A percentile compares a stretch with the other conserved stretches of the same genome.
phyloP scores from a whole-genome alignment of 2,888 invertebrate genomes.

The Caenorhabditis drosophilae region DNA sequence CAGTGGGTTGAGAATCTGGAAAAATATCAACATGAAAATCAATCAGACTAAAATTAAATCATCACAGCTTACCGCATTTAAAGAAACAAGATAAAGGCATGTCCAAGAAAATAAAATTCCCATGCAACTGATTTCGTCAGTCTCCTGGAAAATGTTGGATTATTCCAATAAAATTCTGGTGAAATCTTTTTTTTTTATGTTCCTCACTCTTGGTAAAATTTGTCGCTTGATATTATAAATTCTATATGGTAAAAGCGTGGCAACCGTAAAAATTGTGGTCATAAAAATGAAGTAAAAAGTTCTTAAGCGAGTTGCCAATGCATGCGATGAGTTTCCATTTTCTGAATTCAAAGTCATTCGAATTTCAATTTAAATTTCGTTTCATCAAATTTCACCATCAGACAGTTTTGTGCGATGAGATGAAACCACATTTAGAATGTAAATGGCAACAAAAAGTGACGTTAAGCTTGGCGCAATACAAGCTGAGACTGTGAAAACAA shows the following conservation, averaged over 20 bases:
- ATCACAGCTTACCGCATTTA: conserved; percentile 64
- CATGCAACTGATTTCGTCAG: conserved; percentile 36
- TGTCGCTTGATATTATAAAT: conserved; percentile 45
- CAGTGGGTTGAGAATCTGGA: conserved; percentile 67
- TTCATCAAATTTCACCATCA: conserved; percentile 15
- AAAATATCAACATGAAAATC: too few relatives aligned
- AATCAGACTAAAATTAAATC: too few relatives aligned
- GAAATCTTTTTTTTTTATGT: too few relatives aligned
- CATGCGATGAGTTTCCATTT: conserved; percentile 41
- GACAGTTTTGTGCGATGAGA: conserved; percentile 58
- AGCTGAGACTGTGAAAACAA: conserved; percentile 54
- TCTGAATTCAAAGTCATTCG: conserved; percentile 11
- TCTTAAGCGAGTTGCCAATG: conserved; percentile 55
- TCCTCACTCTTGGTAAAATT: conserved; percentile 16
- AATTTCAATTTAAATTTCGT: background rate
- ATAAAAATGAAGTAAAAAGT: conserved; percentile 69
- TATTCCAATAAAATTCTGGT: too few relatives aligned
- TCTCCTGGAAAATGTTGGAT: conserved; percentile 19
- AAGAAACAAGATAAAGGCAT: conserved; percentile 60
- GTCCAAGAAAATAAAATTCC: conserved; percentile 55
- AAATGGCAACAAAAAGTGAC: conserved; percentile 63
- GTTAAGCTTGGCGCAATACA: conserved; percentile 65
- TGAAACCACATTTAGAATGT: conserved; percentile 64
- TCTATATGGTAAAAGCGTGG: conserved; percentile 64
- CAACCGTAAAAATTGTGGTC: conserved; percentile 63